Base-by-base conservation (phyloP, 2,888 invertebrate genomes). In the Julus scanicus region DNA sequence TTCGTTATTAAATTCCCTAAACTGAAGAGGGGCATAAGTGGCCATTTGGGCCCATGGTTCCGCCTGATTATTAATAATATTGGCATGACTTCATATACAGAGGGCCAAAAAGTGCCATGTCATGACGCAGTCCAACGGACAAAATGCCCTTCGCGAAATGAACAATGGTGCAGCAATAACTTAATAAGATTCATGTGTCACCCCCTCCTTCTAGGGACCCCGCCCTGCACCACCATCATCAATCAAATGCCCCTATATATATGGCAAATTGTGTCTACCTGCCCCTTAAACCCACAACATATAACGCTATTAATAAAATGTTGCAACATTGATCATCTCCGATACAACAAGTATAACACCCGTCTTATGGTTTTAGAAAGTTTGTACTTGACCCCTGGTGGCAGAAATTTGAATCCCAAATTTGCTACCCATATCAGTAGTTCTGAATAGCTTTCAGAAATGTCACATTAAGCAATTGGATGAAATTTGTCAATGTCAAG, bases 301-400 rank as follows among this genome's bases (percentile, higher is more conserved):
- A 57, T 57, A 57, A 57, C 53, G 53, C 53, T 57, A 57, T 57
- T 57, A 57, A 57, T 57, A 57, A 57, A 57, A 57, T 57, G 15
- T 15, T 57, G 8, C 53, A 57, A 15, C 53, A 57, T 57, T 57
- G 53, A 57, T 57, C 53, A 57, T 15, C 53, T 15, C 53, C 15
- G 53, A 57, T 57, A 57, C 53, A 57, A 57, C 6, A 48, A 48
- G 48, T 48, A 9, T 9, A 48, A 8, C 48, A 48, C 48, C 48
- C 48, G 48, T 48, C 48, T 48, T 48, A 48, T 15, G 8, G 53
- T 57, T 57, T 57, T n/a, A 15, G 15, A 57, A 57, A 57, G 53
- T 15, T 2, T 13, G 53, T 9, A 57, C 53, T 57, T 57, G 53
- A 57, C 53, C 15, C 53, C 53, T 57, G 53, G 53, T 57, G 53